These are phyloP conservation scores for Eilema depressum DNA, from an alignment of 2,888 invertebrate genomes.

Conservation along the genomic window DNA sequence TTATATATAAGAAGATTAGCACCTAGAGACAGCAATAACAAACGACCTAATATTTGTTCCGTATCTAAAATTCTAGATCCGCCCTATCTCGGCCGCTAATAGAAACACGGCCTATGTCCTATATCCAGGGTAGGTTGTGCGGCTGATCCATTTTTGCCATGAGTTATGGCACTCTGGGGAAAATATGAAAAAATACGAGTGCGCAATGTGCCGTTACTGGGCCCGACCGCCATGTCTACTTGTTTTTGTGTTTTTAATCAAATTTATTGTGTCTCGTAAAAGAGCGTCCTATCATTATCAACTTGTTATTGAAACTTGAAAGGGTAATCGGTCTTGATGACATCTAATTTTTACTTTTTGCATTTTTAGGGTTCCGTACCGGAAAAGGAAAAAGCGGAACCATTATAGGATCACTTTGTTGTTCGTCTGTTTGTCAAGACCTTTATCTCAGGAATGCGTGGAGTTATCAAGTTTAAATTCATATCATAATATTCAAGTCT, in stretches of 20 bases:
- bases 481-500: no score
- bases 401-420: no score
- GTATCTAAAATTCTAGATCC: constrained; percentile 50
- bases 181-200: constrained; percentile 69
- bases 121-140: constrained; percentile 53
- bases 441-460: no score
- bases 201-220: constrained; percentile 54
- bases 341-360: no score
- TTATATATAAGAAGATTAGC: no score
- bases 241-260: constrained; percentile 47
- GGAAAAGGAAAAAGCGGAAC: no score
- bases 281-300: not conserved
- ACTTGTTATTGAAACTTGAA: not conserved
- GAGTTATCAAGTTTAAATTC: no score
- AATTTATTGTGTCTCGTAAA: constrained; percentile 23
- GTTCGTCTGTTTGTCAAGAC: no score
- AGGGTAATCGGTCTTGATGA: not conserved
- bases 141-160: constrained; percentile 76
- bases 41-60: constrained; percentile 11
- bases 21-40: not conserved
- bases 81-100: constrained; percentile 48
- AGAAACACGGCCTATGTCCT: constrained; percentile 50
- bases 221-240: constrained; percentile 47
- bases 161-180: constrained; percentile 72
- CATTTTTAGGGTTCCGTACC: no score